phyloP scores from a whole-genome alignment of 1,140 invertebrate genomes.

The Hestina assimilis region DNA sequence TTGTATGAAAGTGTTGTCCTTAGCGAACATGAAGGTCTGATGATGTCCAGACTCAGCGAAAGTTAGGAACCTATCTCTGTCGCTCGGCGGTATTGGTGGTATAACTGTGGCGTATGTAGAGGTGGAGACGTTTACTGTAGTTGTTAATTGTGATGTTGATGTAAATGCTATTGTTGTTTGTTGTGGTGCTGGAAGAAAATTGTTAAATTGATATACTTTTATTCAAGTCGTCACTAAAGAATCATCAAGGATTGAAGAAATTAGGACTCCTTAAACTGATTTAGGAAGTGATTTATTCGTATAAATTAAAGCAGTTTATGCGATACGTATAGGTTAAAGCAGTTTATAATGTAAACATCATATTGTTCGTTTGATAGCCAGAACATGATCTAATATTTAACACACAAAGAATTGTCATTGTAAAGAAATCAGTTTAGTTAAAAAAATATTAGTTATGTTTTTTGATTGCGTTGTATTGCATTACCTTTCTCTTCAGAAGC shows the following conservation, averaged over 20 bases:
- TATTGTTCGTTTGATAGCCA: too few relatives aligned
- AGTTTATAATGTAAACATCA: too few relatives aligned
- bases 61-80: slow-evolving; percentile 86
- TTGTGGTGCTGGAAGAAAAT: slow-evolving; percentile 37
- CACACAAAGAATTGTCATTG: not conserved
- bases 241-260: too few relatives aligned
- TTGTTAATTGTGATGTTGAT: slow-evolving; percentile 40
- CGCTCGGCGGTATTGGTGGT: slow-evolving; percentile 83
- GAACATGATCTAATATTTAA: not conserved
- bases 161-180: slow-evolving; percentile 52
- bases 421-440: not conserved
- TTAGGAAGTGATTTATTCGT: too few relatives aligned
- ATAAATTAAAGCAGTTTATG: too few relatives aligned
- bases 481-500: slow-evolving; percentile 69
- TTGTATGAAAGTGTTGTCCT: slow-evolving; percentile 92
- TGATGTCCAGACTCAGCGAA: slow-evolving; percentile 89
- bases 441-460: slow-evolving; percentile 3
- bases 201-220: not conserved
- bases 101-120: slow-evolving; percentile 61
- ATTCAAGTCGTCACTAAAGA: not conserved
- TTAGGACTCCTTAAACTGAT: too few relatives aligned
- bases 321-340: too few relatives aligned
- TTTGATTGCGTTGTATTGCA: not conserved
- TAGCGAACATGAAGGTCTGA: slow-evolving; percentile 91
- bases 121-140: slow-evolving; percentile 53